Conservation (phyloP, 1,140 invertebrate genomes). For the Formica exsecta region DNA sequence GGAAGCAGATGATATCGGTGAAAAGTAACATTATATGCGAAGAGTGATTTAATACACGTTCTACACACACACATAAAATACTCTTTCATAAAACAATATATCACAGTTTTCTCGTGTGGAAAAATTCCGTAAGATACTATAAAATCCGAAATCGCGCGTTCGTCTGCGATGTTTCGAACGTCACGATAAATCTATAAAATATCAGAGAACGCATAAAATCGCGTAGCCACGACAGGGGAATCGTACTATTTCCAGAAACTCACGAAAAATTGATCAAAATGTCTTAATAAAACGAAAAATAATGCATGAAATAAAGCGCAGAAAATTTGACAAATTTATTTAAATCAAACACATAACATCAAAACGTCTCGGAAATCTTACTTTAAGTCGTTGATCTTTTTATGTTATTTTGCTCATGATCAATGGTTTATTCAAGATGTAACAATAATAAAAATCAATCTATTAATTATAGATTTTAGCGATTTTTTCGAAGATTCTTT, state of each 20-base stretch:
- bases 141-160: background rate
- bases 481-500: slow-evolving; percentile 1
- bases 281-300: background rate
- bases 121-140: slow-evolving; percentile 13
- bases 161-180: background rate
- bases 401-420: background rate
- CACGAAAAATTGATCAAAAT: background rate
- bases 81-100: background rate
- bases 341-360: background rate
- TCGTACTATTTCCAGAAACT: background rate
- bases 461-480: background rate
- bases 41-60: slow-evolving; percentile 31
- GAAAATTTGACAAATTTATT: background rate
- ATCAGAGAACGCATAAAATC: slow-evolving; percentile 6
- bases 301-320: background rate
- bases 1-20: background rate
- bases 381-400: background rate
- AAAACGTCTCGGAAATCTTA: background rate
- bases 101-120: background rate
- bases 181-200: slow-evolving; percentile 23
- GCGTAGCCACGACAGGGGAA: background rate
- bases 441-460: background rate
- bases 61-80: background rate
- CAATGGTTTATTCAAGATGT: background rate
- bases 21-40: background rate